These are phyloP conservation scores for Chelidonichthys spinosus DNA, from an alignment of 2,797 vertebrate species.

Conservation along the genomic window DNA sequence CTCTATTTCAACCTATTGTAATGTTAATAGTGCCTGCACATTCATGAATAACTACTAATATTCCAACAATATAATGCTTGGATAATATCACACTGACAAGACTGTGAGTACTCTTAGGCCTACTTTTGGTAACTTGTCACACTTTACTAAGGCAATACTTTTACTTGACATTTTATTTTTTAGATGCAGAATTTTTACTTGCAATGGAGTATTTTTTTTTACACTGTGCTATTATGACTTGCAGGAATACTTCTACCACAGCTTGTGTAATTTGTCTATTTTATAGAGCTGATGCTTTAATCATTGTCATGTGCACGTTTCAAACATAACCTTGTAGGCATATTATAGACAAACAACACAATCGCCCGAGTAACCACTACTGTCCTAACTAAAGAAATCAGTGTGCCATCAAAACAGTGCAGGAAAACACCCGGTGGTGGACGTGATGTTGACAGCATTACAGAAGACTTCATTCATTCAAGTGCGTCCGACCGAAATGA, in stretches of 20 bases:
- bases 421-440: slow-evolving; percentile 28
- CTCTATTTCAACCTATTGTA: background rate
- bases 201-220: background rate
- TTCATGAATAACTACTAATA: background rate
- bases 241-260: background rate
- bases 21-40: background rate
- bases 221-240: background rate
- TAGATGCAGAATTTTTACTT: background rate
- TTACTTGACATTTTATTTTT: background rate
- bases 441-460: slow-evolving; percentile 25
- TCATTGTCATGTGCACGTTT: background rate
- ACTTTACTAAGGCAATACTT: background rate
- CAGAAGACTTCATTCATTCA: slow-evolving; percentile 43
- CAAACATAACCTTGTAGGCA: background rate
- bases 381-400: slow-evolving; percentile 8
- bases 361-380: background rate
- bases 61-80: background rate
- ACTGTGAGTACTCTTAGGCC: background rate
- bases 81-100: background rate
- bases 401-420: slow-evolving; percentile 20
- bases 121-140: background rate
- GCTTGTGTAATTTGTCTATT: background rate
- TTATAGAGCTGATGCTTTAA: background rate
- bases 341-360: background rate
- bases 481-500: slow-evolving; percentile 42